These are phyloP conservation scores for Aethina tumida DNA, from an alignment of 1,140 invertebrate genomes.

Conservation along the genomic window DNA sequence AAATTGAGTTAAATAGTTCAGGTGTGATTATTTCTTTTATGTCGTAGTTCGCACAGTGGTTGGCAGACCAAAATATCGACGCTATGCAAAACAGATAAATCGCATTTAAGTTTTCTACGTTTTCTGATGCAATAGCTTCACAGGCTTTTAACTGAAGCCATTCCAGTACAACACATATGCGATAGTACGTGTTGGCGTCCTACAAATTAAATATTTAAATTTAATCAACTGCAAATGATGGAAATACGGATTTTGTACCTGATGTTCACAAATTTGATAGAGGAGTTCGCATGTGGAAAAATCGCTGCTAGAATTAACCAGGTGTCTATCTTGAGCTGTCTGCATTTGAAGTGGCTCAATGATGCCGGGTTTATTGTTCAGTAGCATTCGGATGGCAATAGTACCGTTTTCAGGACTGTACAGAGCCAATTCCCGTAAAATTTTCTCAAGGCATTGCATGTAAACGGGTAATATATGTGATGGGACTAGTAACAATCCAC, in stretches of 20 bases:
- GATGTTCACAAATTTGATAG: conserved; percentile 55
- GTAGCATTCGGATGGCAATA: conserved; percentile 45
- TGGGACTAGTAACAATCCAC: conserved; percentile 62
- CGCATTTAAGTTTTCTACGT: conserved; percentile 34
- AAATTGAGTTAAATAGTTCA: conserved; percentile 62
- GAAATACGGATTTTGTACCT: conserved; percentile 18
- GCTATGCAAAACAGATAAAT: conserved; percentile 60
- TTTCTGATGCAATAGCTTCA: conserved; percentile 28
- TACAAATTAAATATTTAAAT: conserved; percentile 14
- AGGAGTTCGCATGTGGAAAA: conserved; percentile 72
- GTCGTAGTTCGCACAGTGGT: conserved; percentile 52
- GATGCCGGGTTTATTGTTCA: conserved; percentile 40
- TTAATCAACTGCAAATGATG: neutral
- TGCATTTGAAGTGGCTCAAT: conserved; percentile 27
- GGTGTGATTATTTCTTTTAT: conserved; percentile 53
- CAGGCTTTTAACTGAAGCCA: conserved; percentile 50
- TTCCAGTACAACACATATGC: conserved; percentile 46
- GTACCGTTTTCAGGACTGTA: conserved; percentile 49
- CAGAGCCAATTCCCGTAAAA: conserved; percentile 50
- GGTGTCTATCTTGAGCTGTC: conserved; percentile 22
- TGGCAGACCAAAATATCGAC: conserved; percentile 71
- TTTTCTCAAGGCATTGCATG: conserved; percentile 51
- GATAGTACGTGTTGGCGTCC: conserved; percentile 36
- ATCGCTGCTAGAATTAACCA: conserved; percentile 30
- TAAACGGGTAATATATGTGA: conserved; percentile 48